Evolutionary conservation across 1,140 invertebrate genomes (phyloP).

Genomic region (Sminthurinus signatus): DNA sequence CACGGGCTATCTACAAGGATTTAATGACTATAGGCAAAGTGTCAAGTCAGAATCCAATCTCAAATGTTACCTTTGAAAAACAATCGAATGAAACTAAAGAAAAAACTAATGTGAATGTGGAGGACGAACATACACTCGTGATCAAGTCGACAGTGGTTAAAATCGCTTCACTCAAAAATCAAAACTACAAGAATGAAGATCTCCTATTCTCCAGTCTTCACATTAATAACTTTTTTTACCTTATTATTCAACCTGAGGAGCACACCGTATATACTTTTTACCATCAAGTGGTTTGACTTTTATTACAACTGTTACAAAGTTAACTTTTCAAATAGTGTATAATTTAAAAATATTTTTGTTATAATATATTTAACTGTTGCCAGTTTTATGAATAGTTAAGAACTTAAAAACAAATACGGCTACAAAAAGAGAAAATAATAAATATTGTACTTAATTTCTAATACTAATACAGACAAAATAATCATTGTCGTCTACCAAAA

Average conservation of each 20-base stretch:
- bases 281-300: conserved; percentile 28
- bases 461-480: too few relatives aligned
- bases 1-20: conserved; percentile 57
- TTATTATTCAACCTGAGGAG: conserved; percentile 25
- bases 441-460: too few relatives aligned
- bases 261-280: conserved; percentile 25
- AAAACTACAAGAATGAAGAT: neutral
- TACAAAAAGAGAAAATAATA: too few relatives aligned
- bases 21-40: conserved; percentile 44
- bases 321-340: too few relatives aligned
- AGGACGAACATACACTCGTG: neutral
- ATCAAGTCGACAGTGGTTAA: conserved; percentile 24
- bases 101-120: neutral
- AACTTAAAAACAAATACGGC: too few relatives aligned
- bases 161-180: conserved; percentile 7
- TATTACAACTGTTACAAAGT: too few relatives aligned
- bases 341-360: too few relatives aligned
- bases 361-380: too few relatives aligned
- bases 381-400: too few relatives aligned
- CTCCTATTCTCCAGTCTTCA: conserved; percentile 16
- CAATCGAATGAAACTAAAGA: neutral
- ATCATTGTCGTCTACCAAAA: too few relatives aligned
- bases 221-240: conserved; percentile 35
- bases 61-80: neutral
- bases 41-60: neutral